These are phyloP conservation scores for Colossoma macropomum DNA, from an alignment of 2,113 vertebrate species.

Conservation along the genomic window DNA sequence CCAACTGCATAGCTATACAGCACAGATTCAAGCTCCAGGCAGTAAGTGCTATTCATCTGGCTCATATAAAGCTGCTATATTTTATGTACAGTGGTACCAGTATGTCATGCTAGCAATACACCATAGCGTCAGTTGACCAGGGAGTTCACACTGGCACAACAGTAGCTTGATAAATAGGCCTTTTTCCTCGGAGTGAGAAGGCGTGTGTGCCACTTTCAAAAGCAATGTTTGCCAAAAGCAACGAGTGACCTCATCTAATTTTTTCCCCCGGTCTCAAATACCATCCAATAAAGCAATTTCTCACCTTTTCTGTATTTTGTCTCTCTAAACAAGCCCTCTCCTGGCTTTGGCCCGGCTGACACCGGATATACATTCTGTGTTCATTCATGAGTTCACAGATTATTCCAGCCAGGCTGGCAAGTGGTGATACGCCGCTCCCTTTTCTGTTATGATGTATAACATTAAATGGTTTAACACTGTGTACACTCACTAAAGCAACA, in stretches of 20 bases:
- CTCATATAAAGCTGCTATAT: constrained; percentile 55
- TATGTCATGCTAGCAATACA: constrained; percentile 22
- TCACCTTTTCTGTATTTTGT: constrained; percentile 62
- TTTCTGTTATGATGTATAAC: neutral
- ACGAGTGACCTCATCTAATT: constrained; percentile 70
- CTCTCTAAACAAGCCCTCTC: constrained; percentile 54
- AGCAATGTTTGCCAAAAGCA: constrained; percentile 64
- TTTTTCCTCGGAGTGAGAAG: constrained; percentile 43
- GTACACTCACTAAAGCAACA: no score
- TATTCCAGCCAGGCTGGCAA: no score
- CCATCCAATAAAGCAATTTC: constrained; percentile 64
- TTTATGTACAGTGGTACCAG: constrained; percentile 60
- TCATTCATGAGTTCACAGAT: constrained; percentile 6
- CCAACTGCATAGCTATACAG: no score
- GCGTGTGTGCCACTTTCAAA: constrained; percentile 56
- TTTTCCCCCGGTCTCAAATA: constrained; percentile 62
- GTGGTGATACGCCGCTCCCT: no score
- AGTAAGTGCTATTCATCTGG: constrained; percentile 66
- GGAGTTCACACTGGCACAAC: constrained; percentile 43
- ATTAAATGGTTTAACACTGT: neutral
- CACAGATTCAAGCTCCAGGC: constrained; percentile 54
- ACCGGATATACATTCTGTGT: no score
- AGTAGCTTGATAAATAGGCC: constrained; percentile 41
- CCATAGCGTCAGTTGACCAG: constrained; percentile 41
- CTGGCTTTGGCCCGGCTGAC: constrained; percentile 18